Base-by-base conservation (phyloP, 2,113 vertebrate species). In the Tamias sibiricus region DNA sequence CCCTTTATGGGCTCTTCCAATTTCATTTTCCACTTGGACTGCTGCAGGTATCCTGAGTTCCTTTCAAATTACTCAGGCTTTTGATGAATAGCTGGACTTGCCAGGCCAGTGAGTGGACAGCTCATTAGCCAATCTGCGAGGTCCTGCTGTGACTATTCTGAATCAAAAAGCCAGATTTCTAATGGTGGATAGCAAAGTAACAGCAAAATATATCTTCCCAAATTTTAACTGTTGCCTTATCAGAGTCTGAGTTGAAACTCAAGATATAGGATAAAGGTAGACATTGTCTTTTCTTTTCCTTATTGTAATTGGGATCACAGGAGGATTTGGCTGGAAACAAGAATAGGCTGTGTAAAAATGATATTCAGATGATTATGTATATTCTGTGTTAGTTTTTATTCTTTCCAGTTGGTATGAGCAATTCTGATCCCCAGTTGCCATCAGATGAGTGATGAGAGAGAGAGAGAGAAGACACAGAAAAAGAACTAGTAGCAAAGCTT, bases 51-150 rank as follows among this genome's bases (percentile, higher is more conserved):
- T 97, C 93, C 87, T 96, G 90, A 97, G 90, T 72, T 96, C 83
- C 92, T 80, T 97, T 98, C 87, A 91, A 57, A 92, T 87, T 98
- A 96, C 92, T 95, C 95, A 98, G 97, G 85, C 93, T 81, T 96
- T 96, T 98, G 98, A 98, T 98, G 98, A 98, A 98, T 94, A 97
- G 97, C 97, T 96, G 83, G 89, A 79, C 94, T 98, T 52, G 87
- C 97, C 97, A 97, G 96, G 87, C 97, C 97, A 97, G 96, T 98
- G 96, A 98, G 96, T 3, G 97, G 98, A 98, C 97, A 98, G 98
- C 98, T 99, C 98, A 98, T 99, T 98, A 99, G 97, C 97, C 97
- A 97, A 94, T 98, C 97, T 98, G 95, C 0, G 6, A 94, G 94
- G 96, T 66, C 97, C 96, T 98, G 97, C 97, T 97, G 96, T 98